Percentiles rank a stretch among this genome's conserved stretches.
Evolutionary conservation across 2,888 invertebrate species (phyloP).

Genomic region (Athalia rosae): DNA sequence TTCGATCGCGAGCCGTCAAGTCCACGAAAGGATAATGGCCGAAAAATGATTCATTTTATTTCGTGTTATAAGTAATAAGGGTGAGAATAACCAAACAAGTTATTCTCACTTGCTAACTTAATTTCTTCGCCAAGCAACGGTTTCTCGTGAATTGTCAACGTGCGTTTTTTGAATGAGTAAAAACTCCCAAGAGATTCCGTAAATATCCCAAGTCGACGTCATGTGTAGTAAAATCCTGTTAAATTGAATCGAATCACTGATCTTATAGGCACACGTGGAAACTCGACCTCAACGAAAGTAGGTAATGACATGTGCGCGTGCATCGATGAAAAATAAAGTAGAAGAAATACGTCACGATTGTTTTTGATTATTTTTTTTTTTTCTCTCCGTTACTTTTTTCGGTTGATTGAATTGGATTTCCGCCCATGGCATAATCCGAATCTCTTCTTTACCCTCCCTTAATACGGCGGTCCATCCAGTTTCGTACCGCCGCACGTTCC

Average conservation of each 20-base stretch:
- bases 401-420: conserved; percentile 27
- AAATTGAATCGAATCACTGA: not conserved
- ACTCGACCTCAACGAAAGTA: not conserved
- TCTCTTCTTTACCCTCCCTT: not conserved
- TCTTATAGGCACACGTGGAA: not conserved
- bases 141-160: conserved; percentile 30
- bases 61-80: no score
- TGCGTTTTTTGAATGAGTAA: conserved; percentile 12
- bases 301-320: not conserved
- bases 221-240: conserved; percentile 16
- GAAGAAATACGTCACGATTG: not conserved
- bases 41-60: no score
- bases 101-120: no score
- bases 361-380: not conserved
- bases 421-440: not conserved
- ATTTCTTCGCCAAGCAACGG: not conserved
- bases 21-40: no score
- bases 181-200: not conserved
- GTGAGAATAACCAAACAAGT: no score
- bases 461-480: not conserved
- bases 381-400: not conserved
- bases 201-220: not conserved
- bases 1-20: no score
- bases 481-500: not conserved
- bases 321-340: conserved; percentile 9